Evolutionary conservation across 1,140 invertebrate species (phyloP).

Genomic region (Lasioglossum baleicum): DNA sequence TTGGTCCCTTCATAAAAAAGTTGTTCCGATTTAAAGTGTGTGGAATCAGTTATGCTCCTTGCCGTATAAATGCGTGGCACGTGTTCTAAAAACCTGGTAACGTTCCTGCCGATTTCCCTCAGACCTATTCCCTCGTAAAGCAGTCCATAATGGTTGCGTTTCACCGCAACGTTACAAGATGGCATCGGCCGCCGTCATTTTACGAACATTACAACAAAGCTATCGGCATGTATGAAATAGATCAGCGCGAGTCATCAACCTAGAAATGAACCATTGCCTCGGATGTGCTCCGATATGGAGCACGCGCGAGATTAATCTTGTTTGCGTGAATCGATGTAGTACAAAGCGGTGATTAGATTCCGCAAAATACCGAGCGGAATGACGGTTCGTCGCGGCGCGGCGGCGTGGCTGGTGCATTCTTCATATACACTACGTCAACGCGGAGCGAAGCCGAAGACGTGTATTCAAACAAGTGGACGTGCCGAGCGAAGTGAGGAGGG

Average conservation of each 20-base stretch:
- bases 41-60: too few relatives aligned
- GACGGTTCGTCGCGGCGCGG: background rate
- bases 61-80: too few relatives aligned
- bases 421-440: constrained; percentile 26
- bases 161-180: too few relatives aligned
- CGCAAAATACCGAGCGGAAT: constrained; percentile 14
- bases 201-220: background rate
- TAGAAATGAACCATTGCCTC: background rate
- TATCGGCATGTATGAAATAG: background rate
- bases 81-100: too few relatives aligned
- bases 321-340: background rate
- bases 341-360: constrained; percentile 10
- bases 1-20: too few relatives aligned
- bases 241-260: background rate
- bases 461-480: constrained; percentile 19
- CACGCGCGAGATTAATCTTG: constrained; percentile 7
- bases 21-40: too few relatives aligned
- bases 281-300: background rate
- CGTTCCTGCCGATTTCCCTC: too few relatives aligned
- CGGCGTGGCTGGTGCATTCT: constrained; percentile 45
- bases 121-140: too few relatives aligned
- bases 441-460: constrained; percentile 38
- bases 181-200: too few relatives aligned
- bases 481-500: background rate
- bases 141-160: too few relatives aligned